Percentiles rank a stretch among this genome's conserved stretches.
phyloP scores from a whole-genome alignment of 2,113 vertebrate genomes.

The Paradoxurus hermaphroditus region DNA sequence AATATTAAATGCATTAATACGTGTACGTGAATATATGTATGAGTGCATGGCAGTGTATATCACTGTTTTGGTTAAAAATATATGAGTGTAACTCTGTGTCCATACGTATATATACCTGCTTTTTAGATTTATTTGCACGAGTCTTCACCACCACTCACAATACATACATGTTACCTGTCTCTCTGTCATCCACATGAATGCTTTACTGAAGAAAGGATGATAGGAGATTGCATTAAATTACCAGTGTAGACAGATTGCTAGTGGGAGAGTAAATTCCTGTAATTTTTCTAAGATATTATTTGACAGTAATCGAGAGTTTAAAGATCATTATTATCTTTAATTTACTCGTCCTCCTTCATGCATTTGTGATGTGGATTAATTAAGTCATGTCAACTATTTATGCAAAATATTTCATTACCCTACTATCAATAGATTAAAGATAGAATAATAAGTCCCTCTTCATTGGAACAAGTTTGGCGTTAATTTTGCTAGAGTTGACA shows the following conservation, averaged over 20 bases:
- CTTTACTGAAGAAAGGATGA: background rate
- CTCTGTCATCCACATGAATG: background rate
- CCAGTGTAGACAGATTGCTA: background rate
- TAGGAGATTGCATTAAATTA: background rate
- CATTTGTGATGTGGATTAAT: constrained; percentile 58
- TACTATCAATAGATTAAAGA: constrained; percentile 50
- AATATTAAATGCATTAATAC: no score
- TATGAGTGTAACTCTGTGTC: background rate
- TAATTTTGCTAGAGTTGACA: constrained; percentile 7
- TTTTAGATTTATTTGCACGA: background rate
- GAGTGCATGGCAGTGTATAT: background rate
- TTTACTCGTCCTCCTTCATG: background rate
- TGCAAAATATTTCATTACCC: constrained; percentile 55
- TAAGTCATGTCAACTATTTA: constrained; percentile 56
- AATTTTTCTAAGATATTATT: constrained; percentile 12
- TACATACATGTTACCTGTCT: background rate
- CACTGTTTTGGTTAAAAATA: background rate
- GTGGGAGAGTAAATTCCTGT: background rate
- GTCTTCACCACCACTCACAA: background rate
- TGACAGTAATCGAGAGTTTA: background rate
- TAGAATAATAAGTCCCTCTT: constrained; percentile 50
- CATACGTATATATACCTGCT: background rate
- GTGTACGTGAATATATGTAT: background rate
- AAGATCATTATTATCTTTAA: constrained; percentile 35
- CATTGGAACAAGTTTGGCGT: constrained; percentile 35